Base-by-base conservation (phyloP, 1,140 invertebrate species). In the Tetragonula clypearis region DNA sequence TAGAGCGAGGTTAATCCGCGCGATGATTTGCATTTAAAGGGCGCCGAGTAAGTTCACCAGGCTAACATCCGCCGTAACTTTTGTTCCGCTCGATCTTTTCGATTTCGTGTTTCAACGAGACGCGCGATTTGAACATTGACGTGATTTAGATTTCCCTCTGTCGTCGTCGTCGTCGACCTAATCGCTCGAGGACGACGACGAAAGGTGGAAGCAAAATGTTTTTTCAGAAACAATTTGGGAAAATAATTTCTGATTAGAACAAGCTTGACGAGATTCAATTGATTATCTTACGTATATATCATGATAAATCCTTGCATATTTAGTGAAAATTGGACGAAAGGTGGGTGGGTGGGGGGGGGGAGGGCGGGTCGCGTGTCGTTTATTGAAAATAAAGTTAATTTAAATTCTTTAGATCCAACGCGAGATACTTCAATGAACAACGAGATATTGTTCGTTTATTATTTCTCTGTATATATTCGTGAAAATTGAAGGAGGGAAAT, bases 11-110 rank as follows among this genome's bases (percentile, higher is more conserved):
- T 23, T 23, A 65, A 30, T 30, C 79, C 68, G 49, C 26, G 55
- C 8, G 68, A 79, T 79, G 49, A 84, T 84, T 84, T 79, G 69
- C 82, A 79, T 84, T 84, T 79, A 84, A 79, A 72, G 76, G 58
- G 30, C 65, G 55, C 56, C 77, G n/a, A 9, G 12, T 17, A 55
- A 84, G 41, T 84, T 84, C 19, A 15, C 17, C 4, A 30, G 30
- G 30, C 30, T 30, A 30, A n/a, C 19, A 21, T 35, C 30, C 77
- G 11, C 66, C 41, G 4, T 79, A 78, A 78, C 58, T 72, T 62
- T 14, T 9, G 56, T 6, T 35, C 3, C 49, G n/a, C 72, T 73
- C 23, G n/a, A 66, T 78, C 58, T 65, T 49, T 78, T 78, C 58
- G n/a, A 65, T 62, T 65, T 60, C n/a, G 19, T 30, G 30, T 23